A percentile compares a stretch with the other conserved stretches of the same genome.
Conservation (phyloP, 92 coral and sea anemone genomes). For the Zoanthus sansibaricus region DNA sequence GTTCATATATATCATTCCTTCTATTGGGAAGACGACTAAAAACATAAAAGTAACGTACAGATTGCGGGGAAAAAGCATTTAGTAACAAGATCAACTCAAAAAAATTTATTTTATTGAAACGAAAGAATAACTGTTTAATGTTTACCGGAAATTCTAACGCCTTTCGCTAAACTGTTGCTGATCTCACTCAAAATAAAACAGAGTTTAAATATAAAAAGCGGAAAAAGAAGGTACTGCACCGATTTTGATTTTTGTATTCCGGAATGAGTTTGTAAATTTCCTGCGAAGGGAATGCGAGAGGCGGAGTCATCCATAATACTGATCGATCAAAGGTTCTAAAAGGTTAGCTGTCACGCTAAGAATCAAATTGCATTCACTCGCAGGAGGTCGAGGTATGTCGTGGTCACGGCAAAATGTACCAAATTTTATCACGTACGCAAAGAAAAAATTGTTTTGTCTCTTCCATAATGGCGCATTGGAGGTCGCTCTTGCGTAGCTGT, state of each 20-base stretch:
- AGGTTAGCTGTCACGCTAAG: slow-evolving; percentile 30
- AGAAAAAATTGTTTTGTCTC: background rate
- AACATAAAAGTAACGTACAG: too few relatives aligned
- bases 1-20: too few relatives aligned
- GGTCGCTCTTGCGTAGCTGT: background rate
- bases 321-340: slow-evolving; percentile 18
- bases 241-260: background rate
- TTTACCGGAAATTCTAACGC: too few relatives aligned
- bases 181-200: too few relatives aligned
- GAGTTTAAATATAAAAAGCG: too few relatives aligned
- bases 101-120: too few relatives aligned
- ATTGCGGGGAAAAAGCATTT: too few relatives aligned
- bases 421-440: slow-evolving; percentile 41
- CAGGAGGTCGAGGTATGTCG: slow-evolving; percentile 11
- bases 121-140: too few relatives aligned
- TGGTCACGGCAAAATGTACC: slow-evolving; percentile 37
- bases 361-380: slow-evolving; percentile 19
- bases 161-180: too few relatives aligned
- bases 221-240: background rate
- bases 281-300: slow-evolving; percentile 9
- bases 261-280: background rate
- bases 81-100: too few relatives aligned
- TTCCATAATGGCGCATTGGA: background rate
- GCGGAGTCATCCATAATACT: background rate
- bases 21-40: too few relatives aligned